A percentile compares a stretch with the other conserved stretches of the same genome.
Conservation (phyloP, 2,113 vertebrate genomes). For the Lamprotornis superbus region DNA sequence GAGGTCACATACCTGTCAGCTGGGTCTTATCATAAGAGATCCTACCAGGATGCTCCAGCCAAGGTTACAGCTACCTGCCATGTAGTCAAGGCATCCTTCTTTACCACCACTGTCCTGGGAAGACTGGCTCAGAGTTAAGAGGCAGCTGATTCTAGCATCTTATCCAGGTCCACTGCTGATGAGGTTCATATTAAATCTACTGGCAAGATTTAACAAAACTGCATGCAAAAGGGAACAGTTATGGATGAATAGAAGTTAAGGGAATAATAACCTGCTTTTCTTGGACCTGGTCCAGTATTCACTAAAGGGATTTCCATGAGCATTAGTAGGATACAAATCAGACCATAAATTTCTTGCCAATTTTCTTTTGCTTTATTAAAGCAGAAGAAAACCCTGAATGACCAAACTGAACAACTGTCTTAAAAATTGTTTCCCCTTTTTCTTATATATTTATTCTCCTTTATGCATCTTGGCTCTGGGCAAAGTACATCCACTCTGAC, state of each 20-base stretch:
- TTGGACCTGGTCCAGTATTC: not conserved
- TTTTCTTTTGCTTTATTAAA: constrained; percentile 28
- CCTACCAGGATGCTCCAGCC: not conserved
- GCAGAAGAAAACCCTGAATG: fast-evolving
- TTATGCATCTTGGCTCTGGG: not conserved
- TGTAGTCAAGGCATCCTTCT: not conserved
- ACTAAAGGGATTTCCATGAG: not conserved
- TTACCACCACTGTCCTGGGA: not conserved
- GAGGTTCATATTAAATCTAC: not conserved
- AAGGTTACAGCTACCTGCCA: not conserved
- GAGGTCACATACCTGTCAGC: not conserved
- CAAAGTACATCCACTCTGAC: not conserved
- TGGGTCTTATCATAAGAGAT: not conserved
- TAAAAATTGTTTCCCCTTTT: not conserved
- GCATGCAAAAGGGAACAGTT: not conserved
- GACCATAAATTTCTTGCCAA: not conserved
- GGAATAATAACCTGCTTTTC: constrained; percentile 25
- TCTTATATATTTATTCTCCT: not conserved
- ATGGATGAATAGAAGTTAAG: not conserved
- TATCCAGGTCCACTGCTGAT: not conserved
- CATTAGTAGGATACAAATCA: not conserved
- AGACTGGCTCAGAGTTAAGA: not conserved
- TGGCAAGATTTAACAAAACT: not conserved
- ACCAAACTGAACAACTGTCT: not conserved
- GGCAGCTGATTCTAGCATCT: not conserved